Percentiles rank a stretch among this genome's conserved stretches.
phyloP scores from a whole-genome alignment of 2,113 vertebrate genomes.

The Platichthys flesus region DNA sequence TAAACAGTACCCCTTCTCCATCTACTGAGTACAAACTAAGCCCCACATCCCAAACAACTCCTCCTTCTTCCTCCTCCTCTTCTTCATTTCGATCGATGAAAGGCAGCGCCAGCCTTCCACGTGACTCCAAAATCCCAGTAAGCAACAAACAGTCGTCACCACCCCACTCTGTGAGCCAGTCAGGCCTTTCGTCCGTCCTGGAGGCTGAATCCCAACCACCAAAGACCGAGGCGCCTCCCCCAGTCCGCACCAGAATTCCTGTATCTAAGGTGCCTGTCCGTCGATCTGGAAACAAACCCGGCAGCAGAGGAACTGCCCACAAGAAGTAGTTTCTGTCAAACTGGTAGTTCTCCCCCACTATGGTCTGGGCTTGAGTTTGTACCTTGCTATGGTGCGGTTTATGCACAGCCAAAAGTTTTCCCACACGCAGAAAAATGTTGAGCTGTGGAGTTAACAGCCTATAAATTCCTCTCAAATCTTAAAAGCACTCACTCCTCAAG shows the following conservation, averaged over 20 bases:
- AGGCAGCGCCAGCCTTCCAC: constrained; percentile 88
- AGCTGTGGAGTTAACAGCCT: constrained; percentile 63
- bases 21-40: constrained; percentile 86
- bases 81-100: constrained; percentile 86
- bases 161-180: constrained; percentile 87
- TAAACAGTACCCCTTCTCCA: constrained; percentile 77
- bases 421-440: constrained; percentile 64
- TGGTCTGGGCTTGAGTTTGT: constrained; percentile 17
- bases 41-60: constrained; percentile 77
- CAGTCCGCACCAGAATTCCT: constrained; percentile 94
- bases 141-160: constrained; percentile 87
- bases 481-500: constrained; percentile 50
- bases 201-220: constrained; percentile 80
- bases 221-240: constrained; percentile 87
- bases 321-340: constrained; percentile 88
- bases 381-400: constrained; percentile 44
- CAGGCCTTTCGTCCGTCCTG: constrained; percentile 81
- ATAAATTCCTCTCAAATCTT: constrained; percentile 64
- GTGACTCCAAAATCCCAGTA: constrained; percentile 95
- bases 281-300: constrained; percentile 87
- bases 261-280: constrained; percentile 96
- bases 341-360: constrained; percentile 61
- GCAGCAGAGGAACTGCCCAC: constrained; percentile 83
- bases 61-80: constrained; percentile 72
- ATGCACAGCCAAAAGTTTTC: constrained; percentile 60